Evolutionary conservation across 2,113 vertebrate genomes (phyloP), one percentile per base, ranked within the genome.

Genomic region (Dascyllus trimaculatus): DNA sequence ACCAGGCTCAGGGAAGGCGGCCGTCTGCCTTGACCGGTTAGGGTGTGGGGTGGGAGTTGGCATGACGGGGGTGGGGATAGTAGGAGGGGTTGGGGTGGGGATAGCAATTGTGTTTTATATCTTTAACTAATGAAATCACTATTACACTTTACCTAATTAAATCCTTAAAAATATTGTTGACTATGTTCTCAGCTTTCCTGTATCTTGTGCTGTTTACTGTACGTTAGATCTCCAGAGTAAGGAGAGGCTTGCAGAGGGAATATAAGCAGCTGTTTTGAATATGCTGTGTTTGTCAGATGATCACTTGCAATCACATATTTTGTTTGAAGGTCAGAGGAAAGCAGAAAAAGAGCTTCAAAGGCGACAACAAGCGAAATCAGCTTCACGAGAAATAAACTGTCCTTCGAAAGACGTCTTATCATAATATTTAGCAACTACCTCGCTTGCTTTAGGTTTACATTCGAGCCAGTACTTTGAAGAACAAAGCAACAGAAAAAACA

Each of bases 401-500:
- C 7, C 48, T 21, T 9, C 3, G 18, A 26, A 8, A 0, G 32
- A 40, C 4, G 35, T 46, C 24, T 38, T 46, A 1, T 58, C 38
- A 15, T 2, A 49, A 21, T 69, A 46, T 78, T 71, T 17, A 48
- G 24, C 49, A 65, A 45, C 10, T 19, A 24, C 5, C 45, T 61
- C 22, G 25, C 48, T 66, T 52, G 2, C 21, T 71, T 53, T 48
- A 14, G 59, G 35, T 53, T 64, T 43, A 48, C 5, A 60, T 70
- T 64, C 53, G 14, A 71, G 71, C 38, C 61, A 49, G 26, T 15
- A 8, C 72, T 80, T 80, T 60, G 14, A 75, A 73, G 54, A 85
- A 71, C 64, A 68, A 38, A 68, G 26, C 25, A 61, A 77, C 68
- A 46, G 22, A 67, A 68, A 67, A 68, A 68, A 63, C 38, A 73